Conservation (phyloP, 2,797 vertebrate genomes). For the Mormyrus proboscirostris region DNA sequence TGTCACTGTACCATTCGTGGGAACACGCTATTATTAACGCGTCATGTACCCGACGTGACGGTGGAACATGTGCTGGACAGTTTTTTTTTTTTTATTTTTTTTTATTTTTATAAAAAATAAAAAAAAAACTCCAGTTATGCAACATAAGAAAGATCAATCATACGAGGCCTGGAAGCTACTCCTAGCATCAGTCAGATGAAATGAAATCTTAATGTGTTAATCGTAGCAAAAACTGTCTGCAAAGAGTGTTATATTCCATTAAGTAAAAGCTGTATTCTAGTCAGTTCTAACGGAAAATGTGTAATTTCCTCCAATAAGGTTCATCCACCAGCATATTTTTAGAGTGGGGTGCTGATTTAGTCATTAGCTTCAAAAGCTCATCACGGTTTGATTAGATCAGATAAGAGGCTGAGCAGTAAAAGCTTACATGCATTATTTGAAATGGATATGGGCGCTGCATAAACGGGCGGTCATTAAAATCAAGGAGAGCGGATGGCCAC, state of each 20-base stretch:
- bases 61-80: not conserved
- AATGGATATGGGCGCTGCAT: constrained; percentile 18
- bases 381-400: constrained; percentile 12
- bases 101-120: no score
- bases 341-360: not conserved
- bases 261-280: not conserved
- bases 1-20: not conserved
- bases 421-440: constrained; percentile 16
- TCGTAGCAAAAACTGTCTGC: not conserved
- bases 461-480: constrained; percentile 27
- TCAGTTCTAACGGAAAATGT: not conserved
- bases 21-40: not conserved
- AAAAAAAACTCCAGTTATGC: not conserved
- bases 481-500: not conserved
- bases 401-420: constrained; percentile 16
- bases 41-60: not conserved
- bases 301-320: not conserved
- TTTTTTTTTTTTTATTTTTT: not conserved
- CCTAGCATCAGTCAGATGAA: not conserved
- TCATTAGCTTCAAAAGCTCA: constrained; percentile 12
- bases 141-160: not conserved
- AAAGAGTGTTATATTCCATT: not conserved
- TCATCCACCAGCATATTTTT: not conserved
- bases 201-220: not conserved
- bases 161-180: not conserved